phyloP scores from a whole-genome alignment of 2,797 vertebrate species.

The Tinamus major region DNA sequence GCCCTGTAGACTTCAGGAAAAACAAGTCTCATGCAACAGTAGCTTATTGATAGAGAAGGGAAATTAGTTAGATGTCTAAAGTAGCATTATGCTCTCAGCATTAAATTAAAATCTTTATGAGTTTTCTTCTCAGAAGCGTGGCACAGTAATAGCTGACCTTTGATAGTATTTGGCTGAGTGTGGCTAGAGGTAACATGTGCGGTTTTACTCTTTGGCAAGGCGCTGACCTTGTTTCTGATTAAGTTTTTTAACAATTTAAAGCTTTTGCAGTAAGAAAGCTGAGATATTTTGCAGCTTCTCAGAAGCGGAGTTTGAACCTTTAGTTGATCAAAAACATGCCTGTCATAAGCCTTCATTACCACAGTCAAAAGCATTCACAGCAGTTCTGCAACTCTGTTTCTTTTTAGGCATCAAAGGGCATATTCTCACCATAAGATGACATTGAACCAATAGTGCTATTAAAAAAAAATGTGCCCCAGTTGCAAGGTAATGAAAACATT shows the following conservation, averaged over 20 bases:
- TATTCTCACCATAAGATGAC: background rate
- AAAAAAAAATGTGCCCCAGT: background rate
- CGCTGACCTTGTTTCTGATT: slow-evolving; percentile 20
- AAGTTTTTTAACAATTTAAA: slow-evolving; percentile 32
- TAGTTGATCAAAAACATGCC: slow-evolving; percentile 63
- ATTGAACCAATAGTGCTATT: slow-evolving; percentile 4
- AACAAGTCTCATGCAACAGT: background rate
- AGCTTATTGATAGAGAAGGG: background rate
- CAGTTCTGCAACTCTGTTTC: slow-evolving; percentile 59
- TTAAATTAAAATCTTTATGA: background rate
- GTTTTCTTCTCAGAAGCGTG: background rate
- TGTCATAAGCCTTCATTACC: slow-evolving; percentile 65
- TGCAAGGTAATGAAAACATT: slow-evolving; percentile 26
- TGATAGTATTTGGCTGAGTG: background rate
- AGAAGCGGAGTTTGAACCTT: slow-evolving; percentile 47
- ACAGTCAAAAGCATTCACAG: slow-evolving; percentile 32
- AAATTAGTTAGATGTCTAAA: background rate
- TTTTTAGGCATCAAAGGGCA: slow-evolving; percentile 74
- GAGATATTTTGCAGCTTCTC: slow-evolving; percentile 28
- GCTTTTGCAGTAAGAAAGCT: background rate
- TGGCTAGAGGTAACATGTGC: background rate
- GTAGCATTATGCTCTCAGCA: background rate
- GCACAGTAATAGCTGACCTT: slow-evolving; percentile 13
- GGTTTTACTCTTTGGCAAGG: slow-evolving; percentile 33
- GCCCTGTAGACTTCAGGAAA: background rate